These are phyloP conservation scores for Drosophila dives DNA, from an alignment of 2,888 invertebrate genomes.

Conservation along the genomic window DNA sequence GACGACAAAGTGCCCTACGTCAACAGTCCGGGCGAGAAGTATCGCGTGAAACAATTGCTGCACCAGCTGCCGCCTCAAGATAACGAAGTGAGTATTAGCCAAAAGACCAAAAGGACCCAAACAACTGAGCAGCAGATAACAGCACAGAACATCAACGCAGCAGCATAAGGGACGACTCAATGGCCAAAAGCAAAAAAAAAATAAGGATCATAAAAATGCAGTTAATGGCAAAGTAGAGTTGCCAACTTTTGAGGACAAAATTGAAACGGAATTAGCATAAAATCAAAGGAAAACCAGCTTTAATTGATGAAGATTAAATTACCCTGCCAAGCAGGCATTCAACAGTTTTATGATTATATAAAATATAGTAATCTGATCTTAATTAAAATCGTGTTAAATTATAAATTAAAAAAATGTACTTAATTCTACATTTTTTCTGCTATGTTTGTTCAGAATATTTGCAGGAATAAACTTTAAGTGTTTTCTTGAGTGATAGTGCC, in stretches of 20 bases:
- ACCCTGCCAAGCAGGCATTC: not conserved
- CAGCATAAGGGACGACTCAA: slow-evolving; percentile 29
- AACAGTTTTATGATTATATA: not conserved
- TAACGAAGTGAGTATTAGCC: slow-evolving; percentile 89
- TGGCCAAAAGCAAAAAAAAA: slow-evolving; percentile 12
- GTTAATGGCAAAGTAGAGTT: slow-evolving; percentile 37
- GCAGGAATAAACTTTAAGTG: not conserved
- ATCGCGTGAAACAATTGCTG: slow-evolving; percentile 96
- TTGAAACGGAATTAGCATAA: slow-evolving; percentile 14
- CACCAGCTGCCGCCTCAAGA: slow-evolving; percentile 99
- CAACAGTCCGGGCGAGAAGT: slow-evolving; percentile 96
- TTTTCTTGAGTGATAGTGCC: not conserved
- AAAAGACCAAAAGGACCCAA: slow-evolving; percentile 27
- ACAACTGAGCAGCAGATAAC: slow-evolving; percentile 8
- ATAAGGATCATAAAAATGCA: slow-evolving; percentile 56
- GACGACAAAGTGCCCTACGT: slow-evolving; percentile 99
- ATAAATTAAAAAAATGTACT: not conserved
- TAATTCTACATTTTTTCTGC: not conserved
- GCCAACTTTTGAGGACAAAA: slow-evolving; percentile 15
- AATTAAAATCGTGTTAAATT: not conserved
- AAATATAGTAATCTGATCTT: too few species aligned
- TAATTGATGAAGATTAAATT: not conserved
- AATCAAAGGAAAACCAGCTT: slow-evolving; percentile 13
- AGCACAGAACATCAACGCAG: slow-evolving; percentile 9
- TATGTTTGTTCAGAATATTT: too few species aligned